These are phyloP conservation scores for Erebia aethiops DNA, from an alignment of 2,888 invertebrate genomes.

Conservation along the genomic window DNA sequence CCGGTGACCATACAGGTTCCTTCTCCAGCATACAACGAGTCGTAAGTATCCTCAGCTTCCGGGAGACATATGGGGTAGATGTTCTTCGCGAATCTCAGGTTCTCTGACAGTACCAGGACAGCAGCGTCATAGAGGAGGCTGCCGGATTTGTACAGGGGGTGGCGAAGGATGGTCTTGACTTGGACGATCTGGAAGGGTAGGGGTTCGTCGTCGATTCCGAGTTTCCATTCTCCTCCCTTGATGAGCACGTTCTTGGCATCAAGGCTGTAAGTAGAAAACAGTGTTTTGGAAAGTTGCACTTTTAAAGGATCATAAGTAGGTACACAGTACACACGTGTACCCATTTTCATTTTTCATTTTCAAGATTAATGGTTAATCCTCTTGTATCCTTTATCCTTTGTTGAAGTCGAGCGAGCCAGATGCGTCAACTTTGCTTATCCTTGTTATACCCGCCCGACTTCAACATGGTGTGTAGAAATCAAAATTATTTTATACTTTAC, in stretches of 20 bases:
- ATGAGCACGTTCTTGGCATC: constrained; percentile 86
- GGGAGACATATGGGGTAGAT: constrained; percentile 89
- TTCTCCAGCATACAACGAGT: constrained; percentile 82
- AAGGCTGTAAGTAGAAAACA: constrained; percentile 67
- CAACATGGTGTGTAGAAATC: too few relatives aligned
- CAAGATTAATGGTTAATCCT: too few relatives aligned
- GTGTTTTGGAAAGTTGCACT: not conserved
- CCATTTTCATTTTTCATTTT: too few relatives aligned
- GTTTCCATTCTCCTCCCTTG: constrained; percentile 92
- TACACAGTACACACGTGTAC: too few relatives aligned
- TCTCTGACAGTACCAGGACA: constrained; percentile 86
- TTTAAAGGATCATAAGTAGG: not conserved
- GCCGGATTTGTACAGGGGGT: constrained; percentile 86
- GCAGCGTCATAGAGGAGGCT: constrained; percentile 86
- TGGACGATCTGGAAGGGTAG: constrained; percentile 90
- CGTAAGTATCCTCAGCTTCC: constrained; percentile 67
- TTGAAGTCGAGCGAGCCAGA: too few relatives aligned
- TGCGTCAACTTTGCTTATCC: too few relatives aligned
- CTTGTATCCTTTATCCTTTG: too few relatives aligned
- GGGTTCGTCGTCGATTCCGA: constrained; percentile 91
- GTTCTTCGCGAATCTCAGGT: constrained; percentile 85
- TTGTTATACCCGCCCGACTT: too few relatives aligned
- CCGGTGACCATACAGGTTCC: constrained; percentile 90
- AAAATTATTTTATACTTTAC: too few relatives aligned
- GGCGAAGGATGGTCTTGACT: constrained; percentile 86